A percentile compares a stretch with the other conserved stretches of the same genome.
These are phyloP conservation scores for Sebastes iracundus DNA, from an alignment of 2,797 vertebrate species.

Conservation along the genomic window DNA sequence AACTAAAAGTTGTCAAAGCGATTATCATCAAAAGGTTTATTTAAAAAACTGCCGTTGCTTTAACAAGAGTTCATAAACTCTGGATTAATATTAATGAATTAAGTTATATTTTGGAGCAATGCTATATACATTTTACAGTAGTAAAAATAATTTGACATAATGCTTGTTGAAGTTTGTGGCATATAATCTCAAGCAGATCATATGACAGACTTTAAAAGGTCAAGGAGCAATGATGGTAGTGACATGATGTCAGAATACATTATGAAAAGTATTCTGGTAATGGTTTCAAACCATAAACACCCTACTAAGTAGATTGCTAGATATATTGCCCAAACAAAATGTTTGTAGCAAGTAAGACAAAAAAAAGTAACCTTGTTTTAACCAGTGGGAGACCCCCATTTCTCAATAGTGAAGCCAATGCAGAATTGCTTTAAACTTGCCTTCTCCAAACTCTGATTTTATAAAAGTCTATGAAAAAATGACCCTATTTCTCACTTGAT, in stretches of 20 bases:
- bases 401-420: too few relatives aligned
- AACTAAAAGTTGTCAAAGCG: not conserved
- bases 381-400: too few relatives aligned
- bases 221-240: not conserved
- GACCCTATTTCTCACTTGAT: rapidly evolving
- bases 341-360: rapidly evolving
- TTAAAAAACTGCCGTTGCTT: not conserved
- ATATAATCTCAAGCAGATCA: not conserved
- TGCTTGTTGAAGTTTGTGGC: not conserved
- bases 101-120: not conserved
- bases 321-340: not conserved
- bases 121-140: not conserved
- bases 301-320: not conserved
- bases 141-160: not conserved
- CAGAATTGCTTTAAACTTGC: rapidly evolving
- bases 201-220: not conserved
- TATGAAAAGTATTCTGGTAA: not conserved
- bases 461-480: rapidly evolving
- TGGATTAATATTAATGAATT: not conserved
- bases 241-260: not conserved
- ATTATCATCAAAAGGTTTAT: not conserved
- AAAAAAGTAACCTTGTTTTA: too few relatives aligned
- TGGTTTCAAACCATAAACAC: not conserved
- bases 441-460: rapidly evolving
- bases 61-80: not conserved